Percentiles rank a stretch among this genome's conserved stretches.
Conservation (phyloP, 2,797 vertebrate genomes). For the Pseudotriccus pelzelni region DNA sequence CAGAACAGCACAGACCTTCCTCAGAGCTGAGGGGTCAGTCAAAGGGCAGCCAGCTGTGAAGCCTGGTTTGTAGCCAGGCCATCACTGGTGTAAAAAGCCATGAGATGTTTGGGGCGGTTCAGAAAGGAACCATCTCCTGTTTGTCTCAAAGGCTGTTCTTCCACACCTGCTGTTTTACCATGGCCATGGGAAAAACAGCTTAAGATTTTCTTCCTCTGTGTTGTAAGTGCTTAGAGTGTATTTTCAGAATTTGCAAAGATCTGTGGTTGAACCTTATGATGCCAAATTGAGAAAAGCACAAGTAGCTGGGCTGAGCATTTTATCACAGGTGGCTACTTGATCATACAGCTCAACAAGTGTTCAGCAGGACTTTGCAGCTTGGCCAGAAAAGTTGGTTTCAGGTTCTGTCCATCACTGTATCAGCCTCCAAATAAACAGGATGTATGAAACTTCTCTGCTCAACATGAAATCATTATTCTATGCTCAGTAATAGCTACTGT, state of each 20-base stretch:
- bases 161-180: background rate
- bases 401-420: background rate
- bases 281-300: background rate
- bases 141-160: background rate
- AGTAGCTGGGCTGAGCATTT: background rate
- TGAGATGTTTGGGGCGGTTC: background rate
- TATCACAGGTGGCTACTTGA: background rate
- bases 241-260: background rate
- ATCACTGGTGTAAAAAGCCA: background rate
- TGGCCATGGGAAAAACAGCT: background rate
- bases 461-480: background rate
- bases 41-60: background rate
- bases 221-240: background rate
- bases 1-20: background rate
- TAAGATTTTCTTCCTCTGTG: background rate
- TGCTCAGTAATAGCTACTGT: background rate
- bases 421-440: background rate
- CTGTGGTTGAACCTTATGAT: background rate
- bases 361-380: background rate
- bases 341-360: background rate
- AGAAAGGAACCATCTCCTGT: background rate
- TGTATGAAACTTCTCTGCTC: background rate
- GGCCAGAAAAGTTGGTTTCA: background rate
- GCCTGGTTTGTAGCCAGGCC: background rate
- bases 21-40: background rate